phyloP scores from a whole-genome alignment of 35 echinoderm and acorn worm genomes.

The Anneissia japonica region DNA sequence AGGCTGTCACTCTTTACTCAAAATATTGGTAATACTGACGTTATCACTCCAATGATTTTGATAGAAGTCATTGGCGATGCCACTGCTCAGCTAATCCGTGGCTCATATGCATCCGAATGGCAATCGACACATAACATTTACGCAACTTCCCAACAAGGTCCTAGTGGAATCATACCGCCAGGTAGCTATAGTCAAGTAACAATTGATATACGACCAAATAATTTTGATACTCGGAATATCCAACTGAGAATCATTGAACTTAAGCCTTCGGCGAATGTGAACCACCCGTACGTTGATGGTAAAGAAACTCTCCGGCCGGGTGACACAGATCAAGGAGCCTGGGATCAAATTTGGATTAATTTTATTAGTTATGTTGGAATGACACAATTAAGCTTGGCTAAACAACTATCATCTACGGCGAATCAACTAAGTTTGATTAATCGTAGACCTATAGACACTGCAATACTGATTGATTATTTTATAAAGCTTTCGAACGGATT shows the following conservation, averaged over 20 bases:
- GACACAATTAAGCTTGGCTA: neutral
- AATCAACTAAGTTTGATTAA: conserved; percentile 27
- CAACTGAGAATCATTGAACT: neutral
- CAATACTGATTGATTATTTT: neutral
- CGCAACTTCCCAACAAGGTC: neutral
- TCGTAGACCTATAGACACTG: neutral
- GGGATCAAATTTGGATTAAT: conserved; percentile 23
- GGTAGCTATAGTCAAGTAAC: neutral
- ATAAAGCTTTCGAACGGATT: neutral
- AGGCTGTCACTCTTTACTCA: neutral
- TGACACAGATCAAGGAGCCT: neutral
- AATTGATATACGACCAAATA: conserved; percentile 2
- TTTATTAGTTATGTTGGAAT: neutral
- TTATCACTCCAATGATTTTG: neutral
- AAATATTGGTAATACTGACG: conserved; percentile 25
- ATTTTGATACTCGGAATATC: neutral
- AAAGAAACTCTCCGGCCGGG: neutral
- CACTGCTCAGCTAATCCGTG: neutral
- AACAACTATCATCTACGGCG: neutral
- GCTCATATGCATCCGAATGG: neutral
- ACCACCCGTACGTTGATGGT: neutral
- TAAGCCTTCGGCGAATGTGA: neutral
- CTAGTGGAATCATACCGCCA: conserved; percentile 1
- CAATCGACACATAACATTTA: neutral
- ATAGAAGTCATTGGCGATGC: neutral